A percentile compares a stretch with the other conserved stretches of the same genome.
Conservation (phyloP, 2,797 vertebrate species). For the Lindbergichthys nudifrons region DNA sequence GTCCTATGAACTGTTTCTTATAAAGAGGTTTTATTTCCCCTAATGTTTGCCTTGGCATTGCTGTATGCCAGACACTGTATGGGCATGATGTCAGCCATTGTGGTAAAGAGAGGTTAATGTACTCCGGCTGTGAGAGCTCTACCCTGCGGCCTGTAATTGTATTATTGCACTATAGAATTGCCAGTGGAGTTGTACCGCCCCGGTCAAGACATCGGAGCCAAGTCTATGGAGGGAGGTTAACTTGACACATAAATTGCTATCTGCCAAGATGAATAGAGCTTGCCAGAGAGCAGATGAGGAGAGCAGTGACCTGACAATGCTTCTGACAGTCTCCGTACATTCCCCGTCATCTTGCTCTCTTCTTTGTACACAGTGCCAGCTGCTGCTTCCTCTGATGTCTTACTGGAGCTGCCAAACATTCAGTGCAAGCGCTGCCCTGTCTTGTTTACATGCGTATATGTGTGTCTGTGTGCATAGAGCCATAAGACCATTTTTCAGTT, state of each 20-base stretch:
- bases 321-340: conserved; percentile 69
- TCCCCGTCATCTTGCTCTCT: conserved; percentile 54
- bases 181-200: conserved; percentile 64
- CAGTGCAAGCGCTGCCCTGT: conserved; percentile 1
- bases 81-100: conserved; percentile 41
- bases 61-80: not conserved
- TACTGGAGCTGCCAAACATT: conserved; percentile 48
- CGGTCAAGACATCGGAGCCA: conserved; percentile 62
- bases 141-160: conserved; percentile 68
- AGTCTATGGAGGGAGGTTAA: conserved; percentile 74
- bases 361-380: conserved; percentile 51
- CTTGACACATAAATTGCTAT: conserved; percentile 81
- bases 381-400: conserved; percentile 65
- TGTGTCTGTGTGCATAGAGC: not conserved
- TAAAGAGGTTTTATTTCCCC: conserved; percentile 31
- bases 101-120: conserved; percentile 74
- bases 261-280: conserved; percentile 77
- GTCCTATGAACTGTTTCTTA: conserved; percentile 21
- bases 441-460: not conserved
- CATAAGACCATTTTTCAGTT: not conserved
- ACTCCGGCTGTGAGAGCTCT: conserved; percentile 55
- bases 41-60: conserved; percentile 15
- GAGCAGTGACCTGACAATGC: conserved; percentile 76
- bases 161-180: conserved; percentile 73
- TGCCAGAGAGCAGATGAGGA: conserved; percentile 67